Conservation (phyloP, 2,113 vertebrate species). For the Ammodytes dubius region DNA sequence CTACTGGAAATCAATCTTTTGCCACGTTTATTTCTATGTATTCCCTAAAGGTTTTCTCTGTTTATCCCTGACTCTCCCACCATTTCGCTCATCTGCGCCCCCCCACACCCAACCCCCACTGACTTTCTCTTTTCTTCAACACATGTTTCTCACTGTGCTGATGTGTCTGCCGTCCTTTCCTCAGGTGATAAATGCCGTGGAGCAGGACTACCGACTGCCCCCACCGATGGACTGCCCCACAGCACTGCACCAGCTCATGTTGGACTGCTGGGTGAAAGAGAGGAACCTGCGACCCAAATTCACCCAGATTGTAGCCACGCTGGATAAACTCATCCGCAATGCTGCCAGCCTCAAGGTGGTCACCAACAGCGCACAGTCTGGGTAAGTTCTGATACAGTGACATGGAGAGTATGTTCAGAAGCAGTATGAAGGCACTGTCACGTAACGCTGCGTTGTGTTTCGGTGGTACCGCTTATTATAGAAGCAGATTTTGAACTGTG, state of each 20-base stretch:
- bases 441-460: background rate
- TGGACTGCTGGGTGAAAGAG: slow-evolving; percentile 99
- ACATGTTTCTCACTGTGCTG: slow-evolving; percentile 10
- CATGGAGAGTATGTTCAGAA: slow-evolving; percentile 7
- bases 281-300: slow-evolving; percentile 98
- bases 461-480: slow-evolving; percentile 2
- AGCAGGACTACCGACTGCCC: slow-evolving; percentile 97
- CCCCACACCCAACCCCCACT: slow-evolving; percentile 2
- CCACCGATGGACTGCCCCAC: slow-evolving; percentile 99
- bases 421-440: slow-evolving; percentile 6
- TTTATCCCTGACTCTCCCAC: slow-evolving; percentile 20
- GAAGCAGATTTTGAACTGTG: slow-evolving; percentile 3
- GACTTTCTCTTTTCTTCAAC: slow-evolving; percentile 33
- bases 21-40: slow-evolving; percentile 6
- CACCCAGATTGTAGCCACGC: slow-evolving; percentile 96
- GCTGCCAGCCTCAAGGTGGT: slow-evolving; percentile 98
- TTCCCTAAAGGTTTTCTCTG: slow-evolving; percentile 12
- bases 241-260: slow-evolving; percentile 96
- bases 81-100: slow-evolving; percentile 22
- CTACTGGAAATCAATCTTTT: slow-evolving; percentile 6
- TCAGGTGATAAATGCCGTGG: slow-evolving; percentile 98
- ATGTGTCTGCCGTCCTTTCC: slow-evolving; percentile 41
- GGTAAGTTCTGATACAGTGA: slow-evolving; percentile 83
- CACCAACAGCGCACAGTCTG: slow-evolving; percentile 92
- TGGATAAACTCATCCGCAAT: slow-evolving; percentile 98